Evolutionary conservation across 2,113 vertebrate species (phyloP), one percentile per base, ranked within the genome.

Genomic region (Chrysemys picta): DNA sequence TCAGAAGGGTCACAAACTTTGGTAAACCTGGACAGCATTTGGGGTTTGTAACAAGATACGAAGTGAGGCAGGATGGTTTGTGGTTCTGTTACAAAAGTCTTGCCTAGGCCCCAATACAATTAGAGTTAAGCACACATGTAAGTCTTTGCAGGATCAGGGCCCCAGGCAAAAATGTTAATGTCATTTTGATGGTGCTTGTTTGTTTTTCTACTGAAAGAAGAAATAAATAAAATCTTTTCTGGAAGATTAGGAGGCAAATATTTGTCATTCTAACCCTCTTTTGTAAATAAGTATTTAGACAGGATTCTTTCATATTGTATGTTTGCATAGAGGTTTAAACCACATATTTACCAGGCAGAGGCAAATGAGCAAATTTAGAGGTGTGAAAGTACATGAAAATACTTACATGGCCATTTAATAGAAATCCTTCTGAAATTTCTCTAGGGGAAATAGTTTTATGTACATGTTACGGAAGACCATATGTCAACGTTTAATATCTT

Each of bases 1-100:
- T 96, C 78, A 25, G 80, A 97, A 95, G 90, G 97, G 94, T 97
- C 94, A 95, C 93, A 96, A 97, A 97, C 96, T 97, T 92, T 80
- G 87, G 86, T 89, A 85, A 90, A 94, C 76, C 76, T 82, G 24
- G 62, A 87, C 87, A 95, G 94, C 88, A 88, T 95, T 29, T 90
- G 90, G 82, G 54, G 56, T 35, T 65, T 81, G 50, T 83, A 86
- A 96, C 29, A 94, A 85, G 9, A 29, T 24, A 91, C 56, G 91
- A 94, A 94, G 94, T 56, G 59, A 93, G 94, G 49, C 24, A 38
- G 80, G 52, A 56, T n/a, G 38, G 24, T 82, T 56, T 56, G 52
- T 42, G 38, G 53, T 84, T 94, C 53, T 79, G 50, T 53, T 42
- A 81, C 62, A 78, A 10, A 89, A 52, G 52, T 1, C 90, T 96